Base-by-base conservation (phyloP, 35 echinoderm and acorn worm species). In the Stichopus chloronotus region DNA sequence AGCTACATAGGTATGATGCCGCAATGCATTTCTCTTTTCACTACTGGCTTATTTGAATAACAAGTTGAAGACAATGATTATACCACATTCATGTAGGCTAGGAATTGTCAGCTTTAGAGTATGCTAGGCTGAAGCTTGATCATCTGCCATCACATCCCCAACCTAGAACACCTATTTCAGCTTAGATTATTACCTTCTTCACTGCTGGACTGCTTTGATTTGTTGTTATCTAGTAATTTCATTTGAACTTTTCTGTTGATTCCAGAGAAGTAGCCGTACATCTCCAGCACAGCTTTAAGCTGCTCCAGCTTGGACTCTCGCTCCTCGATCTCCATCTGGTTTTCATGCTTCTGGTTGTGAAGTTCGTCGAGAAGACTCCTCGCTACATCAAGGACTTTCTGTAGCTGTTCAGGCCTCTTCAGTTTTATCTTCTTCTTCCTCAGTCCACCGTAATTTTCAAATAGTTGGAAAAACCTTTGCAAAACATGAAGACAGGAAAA, bases 261-360 rank as follows among this genome's bases (percentile, higher is more conserved):
- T 57, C 97, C 97, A 30, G 97, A 96, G 90, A 99, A 99, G 72
- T 96, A 95, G 22, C 97, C 97, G 60, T 99, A 99, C 97, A 99
- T 99, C 92, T 99, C 97, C 55, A 99, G 76, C 56, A 99, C 97
- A 2, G 95, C 72, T 86, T 99, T 99, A 3, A 99, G 88, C 80
- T 99, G 97, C 63, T 99, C 97, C 14, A 99, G 68, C 30, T 43
- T 43, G 14, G 94, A 96, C 88, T 99, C 93, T 30, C 95, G 78
- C 89, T 99, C 97, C 60, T 96, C 92, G 68, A 99, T 96, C 94
- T 99, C 95, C 17, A 78, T 77, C 90, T 94, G 80, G 57, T 93
- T 94, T 10, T 90, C 84, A 63, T 95, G 92, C 60, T 91, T 92
- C 90, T 96, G 95, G 76, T 92, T 92, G 57, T 95, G 91, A 10